These are phyloP conservation scores for Rhabdomys dilectus DNA, from an alignment of 2,113 vertebrate species.

Conservation along the genomic window DNA sequence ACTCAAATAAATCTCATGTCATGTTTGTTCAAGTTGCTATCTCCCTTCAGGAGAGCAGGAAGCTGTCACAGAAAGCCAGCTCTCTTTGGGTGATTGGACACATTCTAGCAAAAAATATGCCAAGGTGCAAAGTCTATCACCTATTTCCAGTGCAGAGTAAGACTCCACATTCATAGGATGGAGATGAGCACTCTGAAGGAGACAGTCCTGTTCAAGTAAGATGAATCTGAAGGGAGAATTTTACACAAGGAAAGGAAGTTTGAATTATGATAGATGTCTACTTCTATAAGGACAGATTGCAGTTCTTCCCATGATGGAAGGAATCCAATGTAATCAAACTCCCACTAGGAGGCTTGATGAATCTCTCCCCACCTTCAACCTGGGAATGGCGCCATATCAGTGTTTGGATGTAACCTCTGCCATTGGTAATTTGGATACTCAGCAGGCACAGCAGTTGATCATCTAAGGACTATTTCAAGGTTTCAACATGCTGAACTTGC, in stretches of 20 bases:
- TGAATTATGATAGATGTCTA: neutral
- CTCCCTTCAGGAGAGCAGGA: neutral
- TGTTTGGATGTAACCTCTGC: slow-evolving; percentile 51
- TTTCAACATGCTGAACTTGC: slow-evolving; percentile 1
- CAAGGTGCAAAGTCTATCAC: neutral
- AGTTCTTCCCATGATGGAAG: slow-evolving; percentile 18
- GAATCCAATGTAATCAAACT: slow-evolving; percentile 67
- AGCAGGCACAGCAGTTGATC: slow-evolving; percentile 22
- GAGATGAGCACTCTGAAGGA: neutral
- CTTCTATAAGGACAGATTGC: slow-evolving; percentile 45
- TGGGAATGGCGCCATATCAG: slow-evolving; percentile 11
- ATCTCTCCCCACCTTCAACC: neutral
- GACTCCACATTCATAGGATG: neutral
- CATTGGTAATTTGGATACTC: slow-evolving; percentile 53
- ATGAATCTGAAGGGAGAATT: neutral
- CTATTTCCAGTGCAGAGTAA: neutral
- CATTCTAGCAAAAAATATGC: neutral
- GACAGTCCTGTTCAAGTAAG: neutral
- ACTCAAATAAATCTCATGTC: neutral
- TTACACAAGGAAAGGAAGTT: neutral
- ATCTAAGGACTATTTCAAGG: neutral
- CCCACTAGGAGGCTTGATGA: slow-evolving; percentile 31
- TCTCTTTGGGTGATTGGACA: neutral
- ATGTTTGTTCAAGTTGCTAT: neutral
- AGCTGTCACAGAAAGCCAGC: neutral